Conservation (phyloP, 2,797 vertebrate species). For the Alfaro cultratus region DNA sequence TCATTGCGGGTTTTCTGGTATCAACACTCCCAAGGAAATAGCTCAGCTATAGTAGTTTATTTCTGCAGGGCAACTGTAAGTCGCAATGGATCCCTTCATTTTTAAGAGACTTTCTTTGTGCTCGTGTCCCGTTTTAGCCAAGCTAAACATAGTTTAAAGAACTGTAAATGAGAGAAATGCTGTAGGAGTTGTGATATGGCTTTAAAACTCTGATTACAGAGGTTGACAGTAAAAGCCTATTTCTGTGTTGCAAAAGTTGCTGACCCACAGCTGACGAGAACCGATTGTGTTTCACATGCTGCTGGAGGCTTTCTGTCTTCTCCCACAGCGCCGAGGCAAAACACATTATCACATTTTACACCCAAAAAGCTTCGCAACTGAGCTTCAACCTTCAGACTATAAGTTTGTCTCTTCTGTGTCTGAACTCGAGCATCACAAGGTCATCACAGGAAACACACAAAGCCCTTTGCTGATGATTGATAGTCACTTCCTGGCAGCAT, state of each 20-base stretch:
- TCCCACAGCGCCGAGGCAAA: conserved; percentile 45
- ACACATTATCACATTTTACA: conserved; percentile 62
- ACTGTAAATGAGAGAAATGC: conserved; percentile 14
- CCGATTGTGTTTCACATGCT: conserved; percentile 80
- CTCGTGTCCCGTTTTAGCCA: conserved; percentile 18
- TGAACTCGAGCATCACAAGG: conserved; percentile 35
- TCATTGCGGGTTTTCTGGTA: conserved; percentile 65
- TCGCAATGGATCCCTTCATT: conserved; percentile 17
- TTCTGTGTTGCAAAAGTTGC: conserved; percentile 69
- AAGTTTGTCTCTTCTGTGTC: conserved; percentile 50
- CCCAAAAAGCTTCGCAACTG: conserved; percentile 42
- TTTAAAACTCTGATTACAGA: conserved; percentile 56
- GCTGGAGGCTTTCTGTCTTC: conserved; percentile 67
- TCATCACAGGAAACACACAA: conserved; percentile 39
- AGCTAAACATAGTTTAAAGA: conserved; percentile 1
- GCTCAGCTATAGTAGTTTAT: conserved; percentile 45
- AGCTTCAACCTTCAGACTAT: conserved; percentile 51
- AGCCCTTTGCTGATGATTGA: conserved; percentile 45
- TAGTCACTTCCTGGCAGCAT: conserved; percentile 45
- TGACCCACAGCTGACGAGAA: conserved; percentile 70
- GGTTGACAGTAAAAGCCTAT: conserved; percentile 58
- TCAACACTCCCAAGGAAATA: conserved; percentile 60
- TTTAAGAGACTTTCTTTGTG: conserved; percentile 22
- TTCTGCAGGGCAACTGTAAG: conserved; percentile 46
- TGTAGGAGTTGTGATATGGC: conserved; percentile 21